These are phyloP conservation scores for Neodontobutis hainanensis DNA, from an alignment of 2,113 vertebrate genomes.

Conservation along the genomic window DNA sequence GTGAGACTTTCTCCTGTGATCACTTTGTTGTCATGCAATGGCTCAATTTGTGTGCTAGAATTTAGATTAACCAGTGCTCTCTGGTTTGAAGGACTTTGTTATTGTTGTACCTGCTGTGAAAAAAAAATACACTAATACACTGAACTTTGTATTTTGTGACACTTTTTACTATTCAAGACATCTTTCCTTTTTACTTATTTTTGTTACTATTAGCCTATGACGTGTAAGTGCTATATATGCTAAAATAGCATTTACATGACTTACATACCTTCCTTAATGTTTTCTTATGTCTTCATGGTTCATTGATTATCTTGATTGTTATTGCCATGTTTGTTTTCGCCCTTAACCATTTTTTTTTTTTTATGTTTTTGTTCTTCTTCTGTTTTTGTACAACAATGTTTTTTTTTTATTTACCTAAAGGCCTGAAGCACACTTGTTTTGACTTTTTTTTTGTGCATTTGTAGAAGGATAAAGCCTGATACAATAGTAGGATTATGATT, in stretches of 20 bases:
- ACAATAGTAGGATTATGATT: slow-evolving; percentile 40
- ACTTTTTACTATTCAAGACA: slow-evolving; percentile 53
- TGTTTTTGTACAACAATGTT: slow-evolving; percentile 57
- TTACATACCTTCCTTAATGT: slow-evolving; percentile 13
- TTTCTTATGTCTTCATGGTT: slow-evolving; percentile 44
- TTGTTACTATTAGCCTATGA: slow-evolving; percentile 45
- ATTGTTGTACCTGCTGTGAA: slow-evolving; percentile 65
- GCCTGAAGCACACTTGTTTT: slow-evolving; percentile 46
- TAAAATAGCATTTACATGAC: slow-evolving; percentile 31
- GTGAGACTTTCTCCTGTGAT: slow-evolving; percentile 71
- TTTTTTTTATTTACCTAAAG: slow-evolving; percentile 34
- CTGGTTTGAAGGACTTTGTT: slow-evolving; percentile 64
- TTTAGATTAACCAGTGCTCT: slow-evolving; percentile 69
- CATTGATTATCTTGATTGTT: slow-evolving; percentile 44
- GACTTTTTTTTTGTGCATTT: slow-evolving; percentile 46
- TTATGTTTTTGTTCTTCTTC: slow-evolving; percentile 48
- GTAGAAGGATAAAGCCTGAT: slow-evolving; percentile 55
- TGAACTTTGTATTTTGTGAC: slow-evolving; percentile 72
- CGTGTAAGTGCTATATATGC: slow-evolving; percentile 36
- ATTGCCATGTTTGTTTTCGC: slow-evolving; percentile 51
- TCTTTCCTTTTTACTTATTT: slow-evolving; percentile 46
- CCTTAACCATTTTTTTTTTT: slow-evolving; percentile 61
- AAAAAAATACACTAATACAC: slow-evolving; percentile 59
- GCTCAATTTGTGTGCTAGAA: slow-evolving; percentile 68
- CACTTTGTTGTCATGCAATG: slow-evolving; percentile 73